Evolutionary conservation across 2,888 invertebrate genomes (phyloP), one percentile per base, ranked within the genome.

Genomic region (Torymus auratus): DNA sequence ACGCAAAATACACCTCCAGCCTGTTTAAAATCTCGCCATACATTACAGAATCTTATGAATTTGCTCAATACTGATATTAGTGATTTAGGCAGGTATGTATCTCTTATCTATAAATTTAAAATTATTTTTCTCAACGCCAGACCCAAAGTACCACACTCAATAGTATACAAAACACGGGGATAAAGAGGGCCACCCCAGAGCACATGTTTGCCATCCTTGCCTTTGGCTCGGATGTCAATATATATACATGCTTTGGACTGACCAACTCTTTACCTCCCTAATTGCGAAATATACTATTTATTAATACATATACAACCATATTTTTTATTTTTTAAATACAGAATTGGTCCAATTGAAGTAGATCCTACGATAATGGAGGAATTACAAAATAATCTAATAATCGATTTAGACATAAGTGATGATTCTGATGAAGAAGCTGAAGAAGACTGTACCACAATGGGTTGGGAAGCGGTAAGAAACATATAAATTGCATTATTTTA

Each of bases 381-480:
- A 65, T 92, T 95, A 81, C 95, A 95, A 86, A 94, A 94, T 83
- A 93, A 93, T 78, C 91, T 95, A 83, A 89, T 93, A 50, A 91
- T 93, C 78, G 94, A 94, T 88, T 91, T 94, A 79, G 94, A 94
- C 84, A 93, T 93, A 70, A 92, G 92, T 80, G 94, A 94, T 75
- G 94, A 94, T 86, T 94, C 94, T 1, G 94, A 94, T 87, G 94
- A 94, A 0, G 95, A 95, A 84, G 95, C 92, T 83, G 93, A 92
- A 82, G 92, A 94, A 83, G 96, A 96, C 87, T 94, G 94, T 71
- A 93, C 96, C 81, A 93, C 94, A 86, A 94, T 94, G 91, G 97
- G 95, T 88, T 96, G 96, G 96, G 96, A 96, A 91, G 94, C 95
- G 78, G 95, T 96, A 88, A 91, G 92, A 91, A 58, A 72, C 7